phyloP scores from a whole-genome alignment of 2,888 invertebrate genomes.

The Unio pictorum region DNA sequence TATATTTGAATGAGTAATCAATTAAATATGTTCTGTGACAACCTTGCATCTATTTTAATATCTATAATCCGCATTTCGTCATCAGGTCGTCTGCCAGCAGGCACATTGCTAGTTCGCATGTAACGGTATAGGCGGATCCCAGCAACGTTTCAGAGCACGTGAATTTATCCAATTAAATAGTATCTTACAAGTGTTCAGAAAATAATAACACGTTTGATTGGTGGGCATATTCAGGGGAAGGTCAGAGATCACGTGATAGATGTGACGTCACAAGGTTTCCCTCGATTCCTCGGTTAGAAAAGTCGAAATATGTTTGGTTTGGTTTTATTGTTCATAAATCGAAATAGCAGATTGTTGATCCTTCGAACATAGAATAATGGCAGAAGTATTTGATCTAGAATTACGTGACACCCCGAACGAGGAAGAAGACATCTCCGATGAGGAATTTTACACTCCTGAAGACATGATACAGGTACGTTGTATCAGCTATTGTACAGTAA shows the following conservation, averaged over 20 bases:
- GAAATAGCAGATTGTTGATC: constrained; percentile 20
- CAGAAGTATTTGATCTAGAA: constrained; percentile 94
- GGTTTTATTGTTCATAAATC: constrained; percentile 6
- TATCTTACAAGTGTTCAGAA: too few relatives aligned
- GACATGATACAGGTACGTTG: constrained; percentile 78
- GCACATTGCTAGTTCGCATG: too few relatives aligned
- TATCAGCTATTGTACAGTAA: constrained; percentile 62
- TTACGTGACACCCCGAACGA: constrained; percentile 75
- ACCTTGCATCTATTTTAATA: too few relatives aligned
- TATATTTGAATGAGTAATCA: too few relatives aligned
- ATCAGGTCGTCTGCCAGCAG: too few relatives aligned
- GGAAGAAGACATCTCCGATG: constrained; percentile 78
- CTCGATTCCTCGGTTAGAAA: constrained; percentile 44
- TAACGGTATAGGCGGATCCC: too few relatives aligned
- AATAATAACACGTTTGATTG: constrained; percentile 1
- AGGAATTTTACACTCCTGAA: constrained; percentile 85
- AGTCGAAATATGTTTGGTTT: constrained; percentile 27
- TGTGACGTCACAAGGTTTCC: constrained; percentile 63
- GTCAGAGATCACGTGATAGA: constrained; percentile 47
- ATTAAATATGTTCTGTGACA: too few relatives aligned
- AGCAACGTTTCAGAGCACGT: too few relatives aligned
- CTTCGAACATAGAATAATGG: constrained; percentile 62
- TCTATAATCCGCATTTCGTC: too few relatives aligned
- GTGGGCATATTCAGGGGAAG: constrained; percentile 17
- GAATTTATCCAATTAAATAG: too few relatives aligned